A percentile compares a stretch with the other conserved stretches of the same genome.
Conservation (phyloP, 2,888 invertebrate species). For the Corbicula japonica region DNA sequence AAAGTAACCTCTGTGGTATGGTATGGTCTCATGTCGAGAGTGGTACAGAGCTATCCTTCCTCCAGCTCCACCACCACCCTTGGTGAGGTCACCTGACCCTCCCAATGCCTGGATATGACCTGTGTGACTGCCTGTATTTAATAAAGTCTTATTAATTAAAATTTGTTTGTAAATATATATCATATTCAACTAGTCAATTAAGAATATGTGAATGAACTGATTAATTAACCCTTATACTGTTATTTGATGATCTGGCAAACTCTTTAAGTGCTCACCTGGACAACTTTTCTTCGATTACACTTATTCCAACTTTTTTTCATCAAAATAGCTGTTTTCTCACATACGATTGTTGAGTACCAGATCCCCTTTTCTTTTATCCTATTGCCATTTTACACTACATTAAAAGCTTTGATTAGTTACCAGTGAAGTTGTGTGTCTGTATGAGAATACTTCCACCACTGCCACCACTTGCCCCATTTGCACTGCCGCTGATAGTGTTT, state of each 20-base stretch:
- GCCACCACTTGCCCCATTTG: conserved; percentile 72
- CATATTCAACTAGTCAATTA: too few relatives aligned
- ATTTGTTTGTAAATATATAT: neutral
- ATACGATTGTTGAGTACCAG: too few relatives aligned
- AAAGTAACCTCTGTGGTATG: conserved; percentile 73
- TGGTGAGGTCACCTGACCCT: conserved; percentile 66
- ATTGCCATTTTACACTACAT: too few relatives aligned
- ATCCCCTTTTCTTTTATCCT: too few relatives aligned
- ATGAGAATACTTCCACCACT: conserved; percentile 78
- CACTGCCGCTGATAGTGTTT: conserved; percentile 41
- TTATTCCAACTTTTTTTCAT: too few relatives aligned
- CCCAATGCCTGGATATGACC: conserved; percentile 76
- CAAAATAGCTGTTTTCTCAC: too few relatives aligned
- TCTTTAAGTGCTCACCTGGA: too few relatives aligned
- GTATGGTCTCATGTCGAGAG: conserved; percentile 66
- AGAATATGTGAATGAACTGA: too few relatives aligned
- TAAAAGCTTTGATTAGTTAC: too few relatives aligned
- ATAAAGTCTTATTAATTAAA: neutral
- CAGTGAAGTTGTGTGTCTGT: conserved; percentile 74
- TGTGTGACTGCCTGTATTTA: conserved; percentile 76
- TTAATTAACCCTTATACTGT: too few relatives aligned
- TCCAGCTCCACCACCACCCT: conserved; percentile 75
- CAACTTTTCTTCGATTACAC: too few relatives aligned
- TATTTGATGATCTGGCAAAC: too few relatives aligned
- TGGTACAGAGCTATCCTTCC: conserved; percentile 79